A percentile compares a stretch with the other conserved stretches of the same genome.
These are phyloP conservation scores for Cladorhizidae sp. DNA, from an alignment of 37 sponge, comb jelly and placozoan genomes.

Conservation along the genomic window DNA sequence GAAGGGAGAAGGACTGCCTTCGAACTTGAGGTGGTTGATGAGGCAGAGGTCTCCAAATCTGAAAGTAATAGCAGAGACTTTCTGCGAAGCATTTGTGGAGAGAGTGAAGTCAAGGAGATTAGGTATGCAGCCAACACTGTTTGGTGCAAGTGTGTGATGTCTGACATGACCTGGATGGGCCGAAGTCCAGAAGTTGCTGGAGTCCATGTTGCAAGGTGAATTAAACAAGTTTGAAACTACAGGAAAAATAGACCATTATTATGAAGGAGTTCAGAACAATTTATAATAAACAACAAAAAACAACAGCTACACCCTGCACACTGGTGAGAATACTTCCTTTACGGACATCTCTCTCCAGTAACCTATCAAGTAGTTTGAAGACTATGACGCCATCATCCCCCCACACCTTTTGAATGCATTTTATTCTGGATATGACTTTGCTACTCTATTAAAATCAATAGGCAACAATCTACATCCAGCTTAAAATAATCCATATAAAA, in stretches of 20 bases:
- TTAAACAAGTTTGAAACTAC: neutral
- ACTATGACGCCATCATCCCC: no score
- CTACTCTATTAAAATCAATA: no score
- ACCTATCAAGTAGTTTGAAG: no score
- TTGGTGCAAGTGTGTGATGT: neutral
- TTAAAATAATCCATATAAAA: no score
- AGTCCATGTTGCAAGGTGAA: neutral
- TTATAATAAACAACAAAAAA: no score
- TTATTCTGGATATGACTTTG: no score
- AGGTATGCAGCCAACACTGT: neutral
- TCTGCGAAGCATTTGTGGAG: neutral
- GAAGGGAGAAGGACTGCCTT: neutral
- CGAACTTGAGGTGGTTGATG: neutral
- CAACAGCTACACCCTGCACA: no score
- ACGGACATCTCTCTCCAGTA: no score
- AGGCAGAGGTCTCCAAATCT: constrained; percentile 9
- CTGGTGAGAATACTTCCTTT: no score
- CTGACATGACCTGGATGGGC: neutral
- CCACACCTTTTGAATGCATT: no score
- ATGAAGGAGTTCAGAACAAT: no score
- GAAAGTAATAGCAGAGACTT: neutral
- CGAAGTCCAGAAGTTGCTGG: neutral
- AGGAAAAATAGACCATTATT: neutral
- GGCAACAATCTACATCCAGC: no score
- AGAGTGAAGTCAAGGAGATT: neutral